These are phyloP conservation scores for Masticophis lateralis DNA, from an alignment of 2,797 vertebrate genomes.

Conservation along the genomic window DNA sequence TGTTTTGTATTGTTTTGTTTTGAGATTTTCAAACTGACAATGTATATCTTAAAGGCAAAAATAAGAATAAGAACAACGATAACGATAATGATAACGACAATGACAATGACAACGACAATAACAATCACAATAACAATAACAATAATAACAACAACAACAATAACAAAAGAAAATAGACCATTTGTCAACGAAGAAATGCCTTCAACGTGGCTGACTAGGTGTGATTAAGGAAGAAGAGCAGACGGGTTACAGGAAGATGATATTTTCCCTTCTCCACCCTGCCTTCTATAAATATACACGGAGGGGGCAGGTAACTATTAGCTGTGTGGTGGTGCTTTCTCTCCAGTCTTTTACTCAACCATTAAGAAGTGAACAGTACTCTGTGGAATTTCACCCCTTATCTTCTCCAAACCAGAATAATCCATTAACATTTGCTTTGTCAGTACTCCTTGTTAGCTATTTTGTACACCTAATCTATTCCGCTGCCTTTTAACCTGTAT, in stretches of 20 bases:
- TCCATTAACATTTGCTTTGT: conserved; percentile 26
- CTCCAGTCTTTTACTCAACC: not conserved
- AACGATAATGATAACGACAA: too few species aligned
- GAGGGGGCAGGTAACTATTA: not conserved
- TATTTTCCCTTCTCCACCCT: not conserved
- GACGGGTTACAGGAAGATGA: not conserved
- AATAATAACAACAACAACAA: too few species aligned
- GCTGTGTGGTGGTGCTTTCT: not conserved
- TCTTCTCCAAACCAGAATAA: conserved; percentile 14
- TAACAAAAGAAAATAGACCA: too few species aligned
- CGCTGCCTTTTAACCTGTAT: conserved; percentile 29
- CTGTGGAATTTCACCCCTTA: conserved; percentile 24
- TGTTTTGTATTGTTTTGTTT: conserved; percentile 85
- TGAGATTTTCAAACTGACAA: conserved; percentile 84
- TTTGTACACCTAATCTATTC: conserved; percentile 23
- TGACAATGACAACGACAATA: too few species aligned
- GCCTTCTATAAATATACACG: not conserved
- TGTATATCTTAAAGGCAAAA: conserved; percentile 94
- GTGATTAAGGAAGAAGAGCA: not conserved
- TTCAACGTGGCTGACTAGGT: not conserved
- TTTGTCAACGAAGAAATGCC: not conserved
- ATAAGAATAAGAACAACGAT: conserved; percentile 60
- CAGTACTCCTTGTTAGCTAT: conserved; percentile 17
- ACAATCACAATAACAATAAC: too few species aligned
- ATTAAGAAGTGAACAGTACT: conserved; percentile 2